A percentile compares a stretch with the other conserved stretches of the same genome.
phyloP scores from a whole-genome alignment of 1,140 invertebrate species.

The Panulirus ornatus region DNA sequence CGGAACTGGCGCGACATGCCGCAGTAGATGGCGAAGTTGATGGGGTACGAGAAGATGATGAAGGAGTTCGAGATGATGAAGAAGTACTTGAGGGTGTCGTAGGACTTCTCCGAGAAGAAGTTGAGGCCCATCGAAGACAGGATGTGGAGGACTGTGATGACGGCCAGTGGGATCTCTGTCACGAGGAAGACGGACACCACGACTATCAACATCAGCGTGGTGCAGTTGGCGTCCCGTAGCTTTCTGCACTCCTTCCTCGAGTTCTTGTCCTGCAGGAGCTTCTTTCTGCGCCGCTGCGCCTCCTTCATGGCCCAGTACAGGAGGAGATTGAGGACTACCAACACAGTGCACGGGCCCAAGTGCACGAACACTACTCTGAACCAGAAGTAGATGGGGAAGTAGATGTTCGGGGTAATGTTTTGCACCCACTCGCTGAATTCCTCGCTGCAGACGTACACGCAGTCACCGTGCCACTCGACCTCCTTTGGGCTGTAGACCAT shows the following conservation, averaged over 20 bases:
- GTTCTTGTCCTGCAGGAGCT: conserved; percentile 82
- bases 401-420: conserved; percentile 81
- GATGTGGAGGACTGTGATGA: conserved; percentile 91
- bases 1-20: conserved; percentile 96
- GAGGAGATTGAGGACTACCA: conserved; percentile 93
- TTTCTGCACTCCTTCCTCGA: conserved; percentile 88
- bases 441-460: conserved; percentile 60
- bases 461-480: conserved; percentile 82
- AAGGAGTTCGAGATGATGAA: conserved; percentile 94
- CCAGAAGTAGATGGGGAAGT: conserved; percentile 89
- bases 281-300: conserved; percentile 88
- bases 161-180: conserved; percentile 93
- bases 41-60: conserved; percentile 93
- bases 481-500: conserved; percentile 80
- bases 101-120: conserved; percentile 81
- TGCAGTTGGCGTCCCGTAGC: conserved; percentile 90
- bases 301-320: conserved; percentile 90
- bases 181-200: conserved; percentile 94
- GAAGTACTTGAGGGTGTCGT: conserved; percentile 88
- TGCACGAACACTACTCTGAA: conserved; percentile 95
- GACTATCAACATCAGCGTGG: conserved; percentile 96
- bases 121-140: conserved; percentile 83
- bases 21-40: conserved; percentile 97
- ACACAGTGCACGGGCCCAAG: conserved; percentile 90
- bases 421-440: conserved; percentile 76